Conservation (phyloP, 2,797 vertebrate species). For the Huso huso region DNA sequence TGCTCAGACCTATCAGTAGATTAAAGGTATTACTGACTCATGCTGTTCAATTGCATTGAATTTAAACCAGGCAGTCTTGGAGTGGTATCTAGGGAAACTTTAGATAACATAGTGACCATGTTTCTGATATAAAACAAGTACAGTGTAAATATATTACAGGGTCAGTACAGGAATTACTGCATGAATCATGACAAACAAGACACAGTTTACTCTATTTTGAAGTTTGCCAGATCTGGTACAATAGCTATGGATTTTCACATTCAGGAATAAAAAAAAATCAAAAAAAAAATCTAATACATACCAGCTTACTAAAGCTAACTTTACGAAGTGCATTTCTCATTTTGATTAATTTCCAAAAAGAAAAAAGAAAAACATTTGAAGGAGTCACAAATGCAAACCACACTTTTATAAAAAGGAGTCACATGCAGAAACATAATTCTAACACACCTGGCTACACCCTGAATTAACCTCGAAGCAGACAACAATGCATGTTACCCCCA, state of each 20-base stretch:
- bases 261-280: too few species aligned
- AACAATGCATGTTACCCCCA: neutral
- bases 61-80: constrained; percentile 40
- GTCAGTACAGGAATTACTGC: neutral
- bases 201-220: neutral
- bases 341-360: constrained; percentile 3
- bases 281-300: too few species aligned
- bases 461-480: constrained; percentile 19
- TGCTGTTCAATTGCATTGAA: constrained; percentile 31
- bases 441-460: neutral
- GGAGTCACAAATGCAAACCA: neutral
- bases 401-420: neutral
- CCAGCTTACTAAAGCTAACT: neutral
- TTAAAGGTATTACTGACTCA: constrained; percentile 34
- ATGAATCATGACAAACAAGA: neutral
- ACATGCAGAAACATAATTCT: neutral
- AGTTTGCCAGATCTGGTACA: neutral
- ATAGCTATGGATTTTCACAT: neutral
- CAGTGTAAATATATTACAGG: neutral
- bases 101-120: neutral
- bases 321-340: neutral
- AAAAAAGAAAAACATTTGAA: neutral
- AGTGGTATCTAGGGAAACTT: constrained; percentile 9
- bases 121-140: neutral
- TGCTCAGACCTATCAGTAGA: constrained; percentile 22